These are phyloP conservation scores for Pseudochirops corinnae DNA, from an alignment of 2,797 vertebrate genomes.

Conservation along the genomic window DNA sequence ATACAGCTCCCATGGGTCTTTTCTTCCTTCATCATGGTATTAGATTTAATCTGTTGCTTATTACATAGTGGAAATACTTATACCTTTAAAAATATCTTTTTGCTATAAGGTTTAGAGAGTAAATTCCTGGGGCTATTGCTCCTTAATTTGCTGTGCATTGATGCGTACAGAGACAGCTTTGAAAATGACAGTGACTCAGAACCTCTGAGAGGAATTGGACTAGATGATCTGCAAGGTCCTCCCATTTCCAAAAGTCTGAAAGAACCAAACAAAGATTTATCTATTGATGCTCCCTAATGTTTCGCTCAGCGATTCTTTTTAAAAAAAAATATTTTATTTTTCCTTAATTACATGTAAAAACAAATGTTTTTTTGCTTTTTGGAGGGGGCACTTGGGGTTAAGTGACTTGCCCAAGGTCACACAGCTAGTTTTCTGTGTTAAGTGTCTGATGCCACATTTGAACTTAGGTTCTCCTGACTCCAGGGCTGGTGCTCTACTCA, in stretches of 20 bases:
- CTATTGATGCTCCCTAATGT: neutral
- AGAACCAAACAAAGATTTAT: neutral
- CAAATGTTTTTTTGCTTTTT: neutral
- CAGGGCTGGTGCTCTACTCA: no score
- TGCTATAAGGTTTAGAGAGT: neutral
- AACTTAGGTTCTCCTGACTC: no score
- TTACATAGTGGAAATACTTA: neutral
- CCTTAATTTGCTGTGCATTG: neutral
- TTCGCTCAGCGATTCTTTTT: neutral
- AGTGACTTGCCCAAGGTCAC: no score
- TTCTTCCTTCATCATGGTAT: neutral
- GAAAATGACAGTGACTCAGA: neutral
- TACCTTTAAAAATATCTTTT: neutral
- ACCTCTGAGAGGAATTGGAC: neutral
- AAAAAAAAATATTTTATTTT: neutral
- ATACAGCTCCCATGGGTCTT: neutral
- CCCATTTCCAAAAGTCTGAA: neutral
- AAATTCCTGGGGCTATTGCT: neutral
- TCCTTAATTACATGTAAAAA: neutral
- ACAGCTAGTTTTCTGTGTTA: no score
- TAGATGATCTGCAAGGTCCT: neutral
- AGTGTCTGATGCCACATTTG: no score
- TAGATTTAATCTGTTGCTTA: neutral
- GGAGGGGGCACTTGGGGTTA: no score
- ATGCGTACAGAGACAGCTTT: neutral